Evolutionary conservation across 2,888 invertebrate species (phyloP), one percentile per base, ranked within the genome.

Genomic region (Resseliella maxima): DNA sequence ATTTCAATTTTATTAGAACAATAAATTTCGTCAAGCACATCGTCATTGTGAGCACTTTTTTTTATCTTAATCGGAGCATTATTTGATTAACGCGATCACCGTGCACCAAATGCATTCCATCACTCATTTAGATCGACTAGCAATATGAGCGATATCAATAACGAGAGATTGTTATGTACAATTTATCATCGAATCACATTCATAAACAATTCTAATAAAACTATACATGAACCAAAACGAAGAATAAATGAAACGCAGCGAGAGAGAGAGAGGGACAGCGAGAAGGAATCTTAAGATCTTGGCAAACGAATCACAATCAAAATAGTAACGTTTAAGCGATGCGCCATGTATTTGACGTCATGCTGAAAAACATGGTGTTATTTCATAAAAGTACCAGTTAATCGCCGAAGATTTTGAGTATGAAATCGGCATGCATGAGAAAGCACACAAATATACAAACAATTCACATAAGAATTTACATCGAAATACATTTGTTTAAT

Each of bases 311-410:
- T n/a, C n/a, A 50, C 41, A 41, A 41, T 50, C 50, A 3, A 2
- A 50, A 50, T 50, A 18, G 50, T 2, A 50, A 50, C 21, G 50
- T 50, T 50, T 6, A 21, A 50, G 21, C 50, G 50, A 21, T 72
- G n/a, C 31, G 72, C 59, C 59, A 72, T 31, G 36, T 83, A 38
- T 83, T 36, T 83, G 83, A 38, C 83, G 83, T 83, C 83, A 83
- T 83, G 83, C 83, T 83, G 83, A 83, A 83, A 36, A 83, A 38
- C 83, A 83, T 83, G 83, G 83, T 83, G 83, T 24, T 83, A 83
- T 38, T 83, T 83, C 83, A 83, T 83, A 83, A 83, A 83, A 83
- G 38, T 83, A 83, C 83, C 41, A 38, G 83, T 83, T 38, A 83
- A 83, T 38, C 41, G 83, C 36, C 38, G 36, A 24, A 2, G 38